Evolutionary conservation across 30 jellyfish, hydroid and myxozoan genomes (phyloP).

Genomic region (Morbakka virulenta): DNA sequence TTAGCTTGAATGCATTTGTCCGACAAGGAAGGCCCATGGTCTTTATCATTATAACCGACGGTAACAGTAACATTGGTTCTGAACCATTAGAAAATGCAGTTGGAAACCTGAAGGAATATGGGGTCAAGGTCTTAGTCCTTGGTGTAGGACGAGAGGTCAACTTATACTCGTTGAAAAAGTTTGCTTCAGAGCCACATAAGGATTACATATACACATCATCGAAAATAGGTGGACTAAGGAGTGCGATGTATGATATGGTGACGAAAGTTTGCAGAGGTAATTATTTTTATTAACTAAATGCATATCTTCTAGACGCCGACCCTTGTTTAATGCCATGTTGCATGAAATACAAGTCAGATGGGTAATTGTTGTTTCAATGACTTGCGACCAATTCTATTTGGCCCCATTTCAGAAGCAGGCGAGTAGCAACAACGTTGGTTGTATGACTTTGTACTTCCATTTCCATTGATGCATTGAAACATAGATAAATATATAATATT

Average conservation of each 20-base stretch:
- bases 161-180: conserved; percentile 51
- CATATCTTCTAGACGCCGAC: no score
- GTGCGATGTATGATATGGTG: conserved; percentile 50
- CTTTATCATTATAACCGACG: conserved; percentile 79
- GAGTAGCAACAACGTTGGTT: no score
- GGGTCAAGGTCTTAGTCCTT: conserved; percentile 83
- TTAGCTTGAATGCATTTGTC: conserved; percentile 68
- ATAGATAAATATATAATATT: no score
- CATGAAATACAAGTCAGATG: no score
- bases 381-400: no score
- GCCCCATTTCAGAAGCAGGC: no score
- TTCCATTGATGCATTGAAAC: no score
- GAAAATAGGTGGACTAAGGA: conserved; percentile 56
- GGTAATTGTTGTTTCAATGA: no score
- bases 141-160: conserved; percentile 95
- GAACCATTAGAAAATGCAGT: conserved; percentile 68
- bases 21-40: conserved; percentile 92
- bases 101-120: conserved; percentile 78
- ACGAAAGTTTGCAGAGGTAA: conserved; percentile 76
- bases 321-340: no score
- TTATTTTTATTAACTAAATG: background rate
- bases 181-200: conserved; percentile 61
- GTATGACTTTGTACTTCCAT: no score
- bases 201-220: conserved; percentile 55
- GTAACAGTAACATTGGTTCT: conserved; percentile 68